phyloP scores from a whole-genome alignment of 2,797 vertebrate species.

The Lithobates sylvaticus region DNA sequence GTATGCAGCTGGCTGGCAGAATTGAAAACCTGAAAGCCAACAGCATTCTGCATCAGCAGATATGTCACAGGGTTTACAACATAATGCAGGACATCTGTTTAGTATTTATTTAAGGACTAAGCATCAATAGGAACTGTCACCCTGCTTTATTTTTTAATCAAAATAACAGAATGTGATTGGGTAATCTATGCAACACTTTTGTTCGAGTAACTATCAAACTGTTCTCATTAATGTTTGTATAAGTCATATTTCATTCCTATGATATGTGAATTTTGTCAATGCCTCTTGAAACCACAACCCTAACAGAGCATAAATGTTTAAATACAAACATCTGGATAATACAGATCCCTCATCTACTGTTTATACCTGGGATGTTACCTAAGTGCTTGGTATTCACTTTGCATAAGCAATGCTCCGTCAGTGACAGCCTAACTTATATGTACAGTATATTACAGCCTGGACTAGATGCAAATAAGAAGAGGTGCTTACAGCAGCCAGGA shows the following conservation, averaged over 20 bases:
- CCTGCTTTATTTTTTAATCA: not conserved
- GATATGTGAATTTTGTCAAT: not conserved
- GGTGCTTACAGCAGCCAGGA: conserved; percentile 26
- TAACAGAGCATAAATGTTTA: not conserved
- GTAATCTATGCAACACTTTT: not conserved
- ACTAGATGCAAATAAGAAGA: conserved; percentile 41
- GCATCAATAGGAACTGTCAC: not conserved
- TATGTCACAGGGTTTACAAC: not conserved
- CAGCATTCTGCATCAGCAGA: not conserved
- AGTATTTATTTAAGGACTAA: not conserved
- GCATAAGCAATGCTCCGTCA: not conserved
- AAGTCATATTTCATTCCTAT: not conserved
- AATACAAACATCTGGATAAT: not conserved
- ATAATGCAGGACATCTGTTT: not conserved
- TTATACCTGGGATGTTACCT: not conserved
- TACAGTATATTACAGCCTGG: conserved; percentile 13
- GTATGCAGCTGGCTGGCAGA: not conserved
- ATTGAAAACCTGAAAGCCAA: not conserved
- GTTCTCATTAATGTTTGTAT: not conserved
- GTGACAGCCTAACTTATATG: not conserved
- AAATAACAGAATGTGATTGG: not conserved
- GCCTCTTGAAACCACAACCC: not conserved
- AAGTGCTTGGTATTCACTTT: conserved; percentile 5
- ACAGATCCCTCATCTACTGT: not conserved
- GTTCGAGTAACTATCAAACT: not conserved